phyloP scores from a whole-genome alignment of 2,888 invertebrate genomes.

The Brachynemurus nebulosus region DNA sequence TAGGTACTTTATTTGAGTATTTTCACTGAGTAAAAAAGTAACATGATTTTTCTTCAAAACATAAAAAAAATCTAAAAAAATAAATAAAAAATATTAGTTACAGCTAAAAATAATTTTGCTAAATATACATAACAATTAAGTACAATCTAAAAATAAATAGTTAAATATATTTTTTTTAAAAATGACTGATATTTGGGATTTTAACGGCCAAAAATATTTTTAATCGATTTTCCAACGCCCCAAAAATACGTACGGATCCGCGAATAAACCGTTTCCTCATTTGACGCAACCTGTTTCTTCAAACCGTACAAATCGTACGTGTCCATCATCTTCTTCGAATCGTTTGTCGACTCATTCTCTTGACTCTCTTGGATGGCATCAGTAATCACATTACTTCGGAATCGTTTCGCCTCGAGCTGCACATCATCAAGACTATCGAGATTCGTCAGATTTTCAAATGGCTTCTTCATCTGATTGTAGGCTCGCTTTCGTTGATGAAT shows the following conservation, averaged over 20 bases:
- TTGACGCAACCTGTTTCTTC: background rate
- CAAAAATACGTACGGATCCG: conserved; percentile 4
- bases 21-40: no score
- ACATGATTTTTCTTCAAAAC: no score
- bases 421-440: no score
- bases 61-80: no score
- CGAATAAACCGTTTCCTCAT: background rate
- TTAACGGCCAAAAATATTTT: conserved; percentile 1
- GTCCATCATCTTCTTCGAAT: background rate
- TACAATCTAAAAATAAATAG: background rate
- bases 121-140: no score
- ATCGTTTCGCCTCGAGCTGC: no score
- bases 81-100: no score
- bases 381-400: no score
- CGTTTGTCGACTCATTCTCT: background rate
- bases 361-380: background rate
- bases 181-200: no score
- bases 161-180: background rate
- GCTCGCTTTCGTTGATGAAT: conserved; percentile 28
- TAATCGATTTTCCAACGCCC: conserved; percentile 1
- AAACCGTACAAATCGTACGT: conserved; percentile 1
- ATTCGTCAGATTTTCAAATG: background rate
- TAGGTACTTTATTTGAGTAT: no score
- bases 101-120: no score
- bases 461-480: background rate